Conservation (phyloP, 2,113 vertebrate genomes). For the Phoxinus phoxinus region DNA sequence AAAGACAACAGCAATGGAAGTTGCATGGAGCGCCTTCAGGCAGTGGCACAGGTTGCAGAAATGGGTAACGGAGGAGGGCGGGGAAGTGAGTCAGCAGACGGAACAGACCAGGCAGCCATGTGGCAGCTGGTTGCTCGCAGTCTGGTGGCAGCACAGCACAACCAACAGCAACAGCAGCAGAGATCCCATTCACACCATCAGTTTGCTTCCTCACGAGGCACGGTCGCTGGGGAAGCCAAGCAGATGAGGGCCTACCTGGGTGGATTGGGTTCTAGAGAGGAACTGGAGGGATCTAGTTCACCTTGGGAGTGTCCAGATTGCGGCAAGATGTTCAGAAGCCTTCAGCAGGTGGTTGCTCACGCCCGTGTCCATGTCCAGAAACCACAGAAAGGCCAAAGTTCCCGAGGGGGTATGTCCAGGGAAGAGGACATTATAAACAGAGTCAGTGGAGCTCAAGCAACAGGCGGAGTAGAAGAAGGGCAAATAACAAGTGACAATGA, state of each 20-base stretch:
- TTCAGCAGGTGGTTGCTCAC: slow-evolving; percentile 79
- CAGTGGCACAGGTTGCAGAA: slow-evolving; percentile 82
- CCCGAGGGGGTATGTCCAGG: slow-evolving; percentile 30
- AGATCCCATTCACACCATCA: slow-evolving; percentile 65
- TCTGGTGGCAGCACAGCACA: slow-evolving; percentile 74
- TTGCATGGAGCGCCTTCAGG: slow-evolving; percentile 85
- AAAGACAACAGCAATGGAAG: slow-evolving; percentile 80
- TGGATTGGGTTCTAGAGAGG: slow-evolving; percentile 69
- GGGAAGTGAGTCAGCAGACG: slow-evolving; percentile 58
- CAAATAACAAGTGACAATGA: slow-evolving; percentile 55
- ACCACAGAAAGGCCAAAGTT: slow-evolving; percentile 61
- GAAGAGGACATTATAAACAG: slow-evolving; percentile 56
- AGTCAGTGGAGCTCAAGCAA: slow-evolving; percentile 57
- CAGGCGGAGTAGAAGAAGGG: slow-evolving; percentile 56
- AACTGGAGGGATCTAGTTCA: slow-evolving; percentile 56
- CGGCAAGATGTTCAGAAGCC: slow-evolving; percentile 77
- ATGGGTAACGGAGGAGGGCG: slow-evolving; percentile 70
- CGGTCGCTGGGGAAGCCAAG: slow-evolving; percentile 70
- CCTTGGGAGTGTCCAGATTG: slow-evolving; percentile 82
- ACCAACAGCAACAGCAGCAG: slow-evolving; percentile 67
- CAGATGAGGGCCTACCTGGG: slow-evolving; percentile 75
- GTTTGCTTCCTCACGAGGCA: slow-evolving; percentile 61
- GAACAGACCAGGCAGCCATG: slow-evolving; percentile 73
- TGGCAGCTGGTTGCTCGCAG: slow-evolving; percentile 82
- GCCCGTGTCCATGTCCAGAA: slow-evolving; percentile 75